Evolutionary conservation across 2,888 invertebrate genomes (phyloP), one percentile per base, ranked within the genome.

Genomic region (Pristionchus exspectatus): DNA sequence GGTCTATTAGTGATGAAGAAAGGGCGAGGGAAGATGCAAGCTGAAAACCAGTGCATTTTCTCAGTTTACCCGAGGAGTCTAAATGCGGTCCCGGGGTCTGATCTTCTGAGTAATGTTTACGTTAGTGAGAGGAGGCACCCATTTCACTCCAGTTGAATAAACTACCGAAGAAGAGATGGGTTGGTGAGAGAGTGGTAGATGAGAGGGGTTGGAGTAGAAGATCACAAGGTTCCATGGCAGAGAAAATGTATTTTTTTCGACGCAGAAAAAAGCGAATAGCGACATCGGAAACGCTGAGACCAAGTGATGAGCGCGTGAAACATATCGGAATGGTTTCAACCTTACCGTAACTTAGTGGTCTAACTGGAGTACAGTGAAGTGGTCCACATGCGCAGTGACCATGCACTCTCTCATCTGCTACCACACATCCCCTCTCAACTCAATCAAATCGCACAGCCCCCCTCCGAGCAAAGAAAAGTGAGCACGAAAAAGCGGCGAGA

Each of bases 61-160:
- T 81, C 50, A 81, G 81, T 81, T 81, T 81, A 81, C 81, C 50
- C 81, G 27, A 27, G 81, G 27, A 81, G 38, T 38, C 74, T n/a
- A 72, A 69, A 33, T 33, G 81, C 7, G 50, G 50, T 38, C 38
- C 7, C 44, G 2, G 38, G 50, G 27, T 38, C 38, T 30, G 54
- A 81, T 81, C 81, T 81, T 81, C 81, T 81, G 81, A 81, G 81
- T 81, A 81, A 81, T 81, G 81, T 81, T 81, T 81, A 81, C 50
- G 54, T 27, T 50, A 81, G 81, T 12, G 77, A 50, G 24, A 44
- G 50, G 18, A 69, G n/a, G 50, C 44, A 77, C 44, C 44, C 77
- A 50, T 54, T 81, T 81, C 81, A 27, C 54, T n/a, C 81, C 38
- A 74, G 74, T 74, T 38, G 74, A 74, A 74, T 74, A 74, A 74